These are phyloP conservation scores for Phyllotreta cruciferae DNA, from an alignment of 2,888 invertebrate genomes.

Conservation along the genomic window DNA sequence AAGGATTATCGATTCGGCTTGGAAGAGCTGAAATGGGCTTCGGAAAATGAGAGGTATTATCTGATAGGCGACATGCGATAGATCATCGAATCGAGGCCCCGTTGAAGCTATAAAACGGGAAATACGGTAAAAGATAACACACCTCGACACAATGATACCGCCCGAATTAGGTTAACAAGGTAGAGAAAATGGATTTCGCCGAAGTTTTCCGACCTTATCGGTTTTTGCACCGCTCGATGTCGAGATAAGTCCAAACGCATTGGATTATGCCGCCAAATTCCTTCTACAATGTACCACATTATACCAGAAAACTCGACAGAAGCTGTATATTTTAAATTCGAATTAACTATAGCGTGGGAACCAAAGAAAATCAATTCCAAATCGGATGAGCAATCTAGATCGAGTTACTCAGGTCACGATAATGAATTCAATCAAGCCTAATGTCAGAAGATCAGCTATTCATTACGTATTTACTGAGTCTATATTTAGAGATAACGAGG, in stretches of 20 bases:
- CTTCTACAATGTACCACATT: too few relatives aligned
- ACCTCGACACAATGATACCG: conserved; percentile 5
- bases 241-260: too few relatives aligned
- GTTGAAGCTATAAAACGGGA: conserved; percentile 3
- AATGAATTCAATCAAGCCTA: conserved; percentile 12
- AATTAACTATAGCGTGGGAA: too few relatives aligned
- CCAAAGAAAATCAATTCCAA: conserved; percentile 14
- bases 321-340: too few relatives aligned
- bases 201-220: too few relatives aligned
- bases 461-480: background rate
- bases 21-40: conserved; percentile 8
- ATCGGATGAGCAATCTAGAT: conserved; percentile 11
- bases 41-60: conserved; percentile 8
- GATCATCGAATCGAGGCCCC: conserved; percentile 1
- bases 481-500: too few relatives aligned
- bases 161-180: conserved; percentile 19
- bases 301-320: too few relatives aligned
- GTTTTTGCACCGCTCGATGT: too few relatives aligned
- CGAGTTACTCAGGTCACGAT: background rate
- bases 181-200: conserved; percentile 3
- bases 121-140: conserved; percentile 9
- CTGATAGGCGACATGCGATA: conserved; percentile 16
- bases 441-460: conserved; percentile 8
- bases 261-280: too few relatives aligned
- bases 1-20: conserved; percentile 13